A percentile compares a stretch with the other conserved stretches of the same genome.
Conservation (phyloP, 2,888 invertebrate genomes). For the Himalopsyche tibetana region DNA sequence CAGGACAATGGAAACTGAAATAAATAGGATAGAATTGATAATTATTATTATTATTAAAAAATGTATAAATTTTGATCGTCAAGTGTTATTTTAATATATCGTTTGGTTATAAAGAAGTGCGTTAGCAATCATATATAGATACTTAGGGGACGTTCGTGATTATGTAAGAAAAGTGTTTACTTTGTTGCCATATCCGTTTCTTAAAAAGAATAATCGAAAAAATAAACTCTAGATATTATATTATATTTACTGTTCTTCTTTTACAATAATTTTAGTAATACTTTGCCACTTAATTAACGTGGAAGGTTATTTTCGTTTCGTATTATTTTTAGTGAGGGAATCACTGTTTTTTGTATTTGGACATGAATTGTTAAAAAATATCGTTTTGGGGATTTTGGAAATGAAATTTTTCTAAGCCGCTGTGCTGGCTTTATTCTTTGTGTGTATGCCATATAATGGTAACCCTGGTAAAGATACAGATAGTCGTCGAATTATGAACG, state of each 20-base stretch:
- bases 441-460: not conserved
- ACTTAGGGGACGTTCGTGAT: slow-evolving; percentile 54
- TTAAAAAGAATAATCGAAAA: slow-evolving; percentile 39
- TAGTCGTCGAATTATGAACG: too few relatives aligned
- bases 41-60: slow-evolving; percentile 50
- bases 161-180: slow-evolving; percentile 45
- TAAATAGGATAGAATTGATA: slow-evolving; percentile 61
- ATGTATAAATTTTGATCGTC: slow-evolving; percentile 54
- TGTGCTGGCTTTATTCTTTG: not conserved
- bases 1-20: slow-evolving; percentile 30
- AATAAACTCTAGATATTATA: slow-evolving; percentile 40
- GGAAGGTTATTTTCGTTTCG: not conserved
- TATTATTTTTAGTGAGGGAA: slow-evolving; percentile 3
- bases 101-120: slow-evolving; percentile 62
- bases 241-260: not conserved
- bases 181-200: slow-evolving; percentile 50
- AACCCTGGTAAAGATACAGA: too few relatives aligned
- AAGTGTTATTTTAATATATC: slow-evolving; percentile 58
- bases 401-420: not conserved
- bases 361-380: not conserved
- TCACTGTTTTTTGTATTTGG: not conserved
- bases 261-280: not conserved
- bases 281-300: not conserved
- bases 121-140: slow-evolving; percentile 64
- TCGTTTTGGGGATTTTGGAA: not conserved